Percentiles rank a stretch among this genome's conserved stretches.
These are phyloP conservation scores for Heptranchias perlo DNA, from an alignment of 2,113 vertebrate genomes.

Conservation along the genomic window DNA sequence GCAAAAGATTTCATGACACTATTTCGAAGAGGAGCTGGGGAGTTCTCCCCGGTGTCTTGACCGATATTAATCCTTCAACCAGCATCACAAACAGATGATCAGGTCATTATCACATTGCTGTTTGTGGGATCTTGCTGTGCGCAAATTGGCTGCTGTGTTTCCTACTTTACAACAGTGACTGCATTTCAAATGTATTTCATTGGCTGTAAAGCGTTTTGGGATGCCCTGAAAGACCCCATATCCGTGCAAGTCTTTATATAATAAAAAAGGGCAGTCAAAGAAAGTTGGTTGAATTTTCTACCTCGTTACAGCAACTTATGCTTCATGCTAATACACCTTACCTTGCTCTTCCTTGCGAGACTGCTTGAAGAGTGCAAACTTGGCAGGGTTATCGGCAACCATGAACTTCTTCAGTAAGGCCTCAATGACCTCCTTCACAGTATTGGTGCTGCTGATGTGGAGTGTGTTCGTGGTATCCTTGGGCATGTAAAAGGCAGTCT, in stretches of 20 bases:
- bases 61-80: no score
- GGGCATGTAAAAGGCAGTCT: slow-evolving; percentile 76
- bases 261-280: no score
- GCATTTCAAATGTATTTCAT: background rate
- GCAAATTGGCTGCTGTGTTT: background rate
- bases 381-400: slow-evolving; percentile 85
- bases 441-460: slow-evolving; percentile 90
- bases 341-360: slow-evolving; percentile 87
- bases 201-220: background rate
- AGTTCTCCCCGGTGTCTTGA: background rate
- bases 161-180: background rate
- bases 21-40: background rate
- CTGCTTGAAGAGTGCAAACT: slow-evolving; percentile 92
- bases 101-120: background rate
- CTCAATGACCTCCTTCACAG: slow-evolving; percentile 82
- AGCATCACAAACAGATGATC: background rate
- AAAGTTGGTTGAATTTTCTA: background rate
- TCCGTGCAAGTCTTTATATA: background rate
- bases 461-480: slow-evolving; percentile 72
- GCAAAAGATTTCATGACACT: background rate
- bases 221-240: background rate
- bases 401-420: slow-evolving; percentile 87
- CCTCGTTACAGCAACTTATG: background rate
- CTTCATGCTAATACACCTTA: slow-evolving; percentile 46
- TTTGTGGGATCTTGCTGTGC: background rate